These are phyloP conservation scores for Hirtodrosophila duncani DNA, from an alignment of 2,888 invertebrate species.

Conservation along the genomic window DNA sequence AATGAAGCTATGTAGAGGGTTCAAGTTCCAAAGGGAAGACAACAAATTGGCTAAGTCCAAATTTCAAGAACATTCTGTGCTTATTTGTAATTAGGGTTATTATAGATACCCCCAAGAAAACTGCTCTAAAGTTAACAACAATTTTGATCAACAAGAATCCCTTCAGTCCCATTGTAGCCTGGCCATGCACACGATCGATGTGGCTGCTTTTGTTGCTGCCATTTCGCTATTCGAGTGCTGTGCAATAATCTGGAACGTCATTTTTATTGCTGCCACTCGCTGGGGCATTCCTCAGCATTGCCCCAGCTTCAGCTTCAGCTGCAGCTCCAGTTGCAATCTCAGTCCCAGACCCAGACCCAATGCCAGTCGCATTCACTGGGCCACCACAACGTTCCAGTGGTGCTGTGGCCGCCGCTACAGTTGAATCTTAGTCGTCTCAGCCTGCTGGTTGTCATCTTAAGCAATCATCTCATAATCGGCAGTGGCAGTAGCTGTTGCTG, in stretches of 20 bases:
- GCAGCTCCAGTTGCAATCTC: conserved; percentile 4
- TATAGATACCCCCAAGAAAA: too few species aligned
- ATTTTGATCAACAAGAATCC: too few species aligned
- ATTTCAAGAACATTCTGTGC: too few species aligned
- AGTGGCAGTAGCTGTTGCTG: conserved; percentile 48
- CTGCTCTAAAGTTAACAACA: too few species aligned
- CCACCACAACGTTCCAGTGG: conserved; percentile 7
- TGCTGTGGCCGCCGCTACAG: conserved; percentile 4
- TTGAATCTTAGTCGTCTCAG: conserved; percentile 33
- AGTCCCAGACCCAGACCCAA: too few species aligned
- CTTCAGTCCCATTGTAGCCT: conserved; percentile 3
- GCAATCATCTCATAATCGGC: conserved; percentile 71
- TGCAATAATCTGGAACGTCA: conserved; percentile 69
- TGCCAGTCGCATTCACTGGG: conserved; percentile 38
- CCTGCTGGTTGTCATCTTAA: conserved; percentile 70
- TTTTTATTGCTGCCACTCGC: conserved; percentile 67
- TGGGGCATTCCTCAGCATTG: conserved; percentile 55
- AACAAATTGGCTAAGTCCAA: too few species aligned
- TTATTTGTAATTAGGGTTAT: too few species aligned
- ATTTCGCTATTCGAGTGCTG: conserved; percentile 29
- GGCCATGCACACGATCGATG: conserved; percentile 15
- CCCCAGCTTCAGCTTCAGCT: conserved; percentile 1
- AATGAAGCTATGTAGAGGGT: too few species aligned
- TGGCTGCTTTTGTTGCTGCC: conserved; percentile 11
- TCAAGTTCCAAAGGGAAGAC: too few species aligned